phyloP scores from a whole-genome alignment of 2,113 vertebrate genomes.

The Gallinago media region DNA sequence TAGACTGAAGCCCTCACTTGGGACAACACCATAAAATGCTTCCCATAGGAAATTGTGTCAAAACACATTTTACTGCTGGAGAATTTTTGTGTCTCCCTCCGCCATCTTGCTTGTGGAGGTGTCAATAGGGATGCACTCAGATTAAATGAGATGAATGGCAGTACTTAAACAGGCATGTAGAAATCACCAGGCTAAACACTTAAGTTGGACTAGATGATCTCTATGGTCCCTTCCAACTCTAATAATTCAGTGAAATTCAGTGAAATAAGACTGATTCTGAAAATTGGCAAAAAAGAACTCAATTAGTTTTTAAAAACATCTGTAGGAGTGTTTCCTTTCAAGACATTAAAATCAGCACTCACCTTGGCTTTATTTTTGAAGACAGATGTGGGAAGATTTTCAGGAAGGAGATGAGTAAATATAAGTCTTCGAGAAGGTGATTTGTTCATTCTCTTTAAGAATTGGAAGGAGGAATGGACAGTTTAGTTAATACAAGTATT shows the following conservation, averaged over 20 bases:
- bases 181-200: background rate
- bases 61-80: background rate
- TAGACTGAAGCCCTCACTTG: background rate
- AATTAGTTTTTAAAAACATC: background rate
- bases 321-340: background rate
- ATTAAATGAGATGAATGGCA: background rate
- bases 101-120: background rate
- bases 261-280: background rate
- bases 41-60: background rate
- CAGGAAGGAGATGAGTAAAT: background rate
- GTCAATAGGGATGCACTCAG: background rate
- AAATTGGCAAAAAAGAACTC: background rate
- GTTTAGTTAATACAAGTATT: background rate
- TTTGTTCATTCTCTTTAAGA: constrained; percentile 14
- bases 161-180: background rate
- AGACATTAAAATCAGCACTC: background rate
- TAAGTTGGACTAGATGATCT: no score
- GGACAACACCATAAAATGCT: background rate
- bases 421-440: constrained; percentile 35
- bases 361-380: constrained; percentile 50
- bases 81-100: background rate
- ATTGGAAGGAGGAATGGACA: background rate
- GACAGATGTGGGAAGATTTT: constrained; percentile 37
- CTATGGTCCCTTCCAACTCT: no score
- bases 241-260: no score